Evolutionary conservation across 1,140 invertebrate genomes (phyloP).

Genomic region (Phymorhynchus buccinoides): DNA sequence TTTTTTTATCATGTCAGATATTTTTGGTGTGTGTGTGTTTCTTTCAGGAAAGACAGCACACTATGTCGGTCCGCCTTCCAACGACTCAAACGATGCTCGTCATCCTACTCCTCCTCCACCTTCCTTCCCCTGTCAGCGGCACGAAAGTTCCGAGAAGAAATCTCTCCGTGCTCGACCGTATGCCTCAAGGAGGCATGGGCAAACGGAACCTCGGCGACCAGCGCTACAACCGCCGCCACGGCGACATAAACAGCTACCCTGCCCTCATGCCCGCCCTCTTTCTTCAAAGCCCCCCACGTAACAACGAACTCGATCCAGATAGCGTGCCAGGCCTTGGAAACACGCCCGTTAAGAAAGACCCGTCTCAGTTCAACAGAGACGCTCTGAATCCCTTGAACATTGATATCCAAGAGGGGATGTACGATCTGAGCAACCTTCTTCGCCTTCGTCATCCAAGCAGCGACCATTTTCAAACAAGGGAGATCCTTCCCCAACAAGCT

Average conservation of each 20-base stretch:
- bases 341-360: too few species aligned
- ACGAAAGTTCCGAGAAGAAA: not conserved
- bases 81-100: too few species aligned
- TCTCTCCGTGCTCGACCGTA: not conserved
- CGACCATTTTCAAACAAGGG: not conserved
- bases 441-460: too few species aligned
- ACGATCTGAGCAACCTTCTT: not conserved
- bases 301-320: not conserved
- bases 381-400: too few species aligned
- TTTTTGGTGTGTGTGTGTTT: too few species aligned
- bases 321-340: too few species aligned
- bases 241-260: not conserved
- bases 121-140: not conserved
- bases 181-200: not conserved
- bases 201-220: too few species aligned
- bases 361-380: too few species aligned
- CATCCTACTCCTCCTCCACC: not conserved
- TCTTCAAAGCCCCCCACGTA: not conserved
- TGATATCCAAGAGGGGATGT: not conserved
- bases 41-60: too few species aligned
- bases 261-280: not conserved
- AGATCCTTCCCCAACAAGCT: too few species aligned
- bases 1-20: too few species aligned
- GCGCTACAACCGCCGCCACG: not conserved
- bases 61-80: too few species aligned